Percentiles rank a stretch among this genome's conserved stretches.
Evolutionary conservation across 2,113 vertebrate species (phyloP).

Genomic region (Tenebrosternarchus preto): DNA sequence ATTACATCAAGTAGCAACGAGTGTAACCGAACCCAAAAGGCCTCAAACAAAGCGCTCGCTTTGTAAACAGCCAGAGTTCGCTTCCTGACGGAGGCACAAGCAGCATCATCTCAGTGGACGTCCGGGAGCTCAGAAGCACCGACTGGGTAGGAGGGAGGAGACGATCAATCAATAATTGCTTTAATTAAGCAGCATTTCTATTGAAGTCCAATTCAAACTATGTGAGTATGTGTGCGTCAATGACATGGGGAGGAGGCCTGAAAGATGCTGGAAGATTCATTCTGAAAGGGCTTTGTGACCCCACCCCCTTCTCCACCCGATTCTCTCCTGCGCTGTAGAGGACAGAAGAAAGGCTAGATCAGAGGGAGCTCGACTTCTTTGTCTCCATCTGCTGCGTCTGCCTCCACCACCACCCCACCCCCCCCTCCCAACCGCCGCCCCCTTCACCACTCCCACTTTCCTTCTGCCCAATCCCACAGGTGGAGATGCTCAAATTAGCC

Average conservation of each 20-base stretch:
- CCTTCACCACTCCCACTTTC: constrained; percentile 34
- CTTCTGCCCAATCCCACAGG: constrained; percentile 41
- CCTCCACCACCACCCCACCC: constrained; percentile 37
- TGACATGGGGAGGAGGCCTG: not conserved
- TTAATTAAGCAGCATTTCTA: constrained; percentile 51
- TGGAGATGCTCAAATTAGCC: constrained; percentile 42
- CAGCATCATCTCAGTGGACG: not conserved
- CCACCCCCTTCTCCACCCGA: constrained; percentile 40
- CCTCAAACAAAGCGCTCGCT: constrained; percentile 47
- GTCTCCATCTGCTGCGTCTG: constrained; percentile 69
- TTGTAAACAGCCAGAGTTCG: constrained; percentile 44
- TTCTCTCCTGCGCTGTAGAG: constrained; percentile 44
- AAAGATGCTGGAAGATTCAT: not conserved
- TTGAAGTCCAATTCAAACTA: constrained; percentile 37
- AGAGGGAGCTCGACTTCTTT: constrained; percentile 64
- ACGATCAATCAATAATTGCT: constrained; percentile 46
- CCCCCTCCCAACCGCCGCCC: constrained; percentile 56
- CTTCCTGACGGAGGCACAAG: constrained; percentile 11
- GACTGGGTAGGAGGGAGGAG: not conserved
- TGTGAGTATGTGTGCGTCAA: constrained; percentile 25
- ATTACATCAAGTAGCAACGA: constrained; percentile 57
- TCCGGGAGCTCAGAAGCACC: not conserved
- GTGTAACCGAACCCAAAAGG: constrained; percentile 36
- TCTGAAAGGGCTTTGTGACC: constrained; percentile 42
- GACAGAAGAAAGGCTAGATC: constrained; percentile 56